Conservation (phyloP, 1,140 invertebrate species). For the Nasonia vitripennis region DNA sequence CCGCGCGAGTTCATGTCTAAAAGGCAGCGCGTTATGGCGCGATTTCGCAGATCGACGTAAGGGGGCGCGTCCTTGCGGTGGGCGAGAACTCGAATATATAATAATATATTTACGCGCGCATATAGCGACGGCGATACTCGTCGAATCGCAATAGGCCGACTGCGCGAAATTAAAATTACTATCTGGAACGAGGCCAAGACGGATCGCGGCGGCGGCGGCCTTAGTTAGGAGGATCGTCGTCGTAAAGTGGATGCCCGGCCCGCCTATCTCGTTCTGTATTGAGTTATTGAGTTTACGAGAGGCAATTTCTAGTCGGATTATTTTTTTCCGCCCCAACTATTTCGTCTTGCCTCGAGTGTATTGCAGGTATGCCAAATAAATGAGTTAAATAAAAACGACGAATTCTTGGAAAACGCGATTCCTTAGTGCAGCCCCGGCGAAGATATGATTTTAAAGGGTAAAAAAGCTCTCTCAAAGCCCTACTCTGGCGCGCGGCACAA, state of each 20-base stretch:
- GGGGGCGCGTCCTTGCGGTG: background rate
- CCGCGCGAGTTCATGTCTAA: too few relatives aligned
- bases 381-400: background rate
- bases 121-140: background rate
- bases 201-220: background rate
- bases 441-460: background rate
- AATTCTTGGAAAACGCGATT: background rate
- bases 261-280: background rate
- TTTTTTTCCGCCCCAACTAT: background rate
- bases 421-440: background rate
- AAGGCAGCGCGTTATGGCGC: too few relatives aligned
- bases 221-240: background rate
- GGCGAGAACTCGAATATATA: background rate
- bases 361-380: background rate
- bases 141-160: background rate
- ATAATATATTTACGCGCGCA: background rate
- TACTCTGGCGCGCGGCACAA: background rate
- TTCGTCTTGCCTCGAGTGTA: background rate
- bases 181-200: slow-evolving; percentile 14
- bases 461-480: background rate
- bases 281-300: slow-evolving; percentile 8
- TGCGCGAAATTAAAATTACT: slow-evolving; percentile 19
- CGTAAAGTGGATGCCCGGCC: background rate
- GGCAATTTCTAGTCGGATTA: background rate
- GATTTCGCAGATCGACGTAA: background rate